A percentile compares a stretch with the other conserved stretches of the same genome.
Conservation (phyloP, 2,888 invertebrate genomes). For the Hyppa rectilinea region DNA sequence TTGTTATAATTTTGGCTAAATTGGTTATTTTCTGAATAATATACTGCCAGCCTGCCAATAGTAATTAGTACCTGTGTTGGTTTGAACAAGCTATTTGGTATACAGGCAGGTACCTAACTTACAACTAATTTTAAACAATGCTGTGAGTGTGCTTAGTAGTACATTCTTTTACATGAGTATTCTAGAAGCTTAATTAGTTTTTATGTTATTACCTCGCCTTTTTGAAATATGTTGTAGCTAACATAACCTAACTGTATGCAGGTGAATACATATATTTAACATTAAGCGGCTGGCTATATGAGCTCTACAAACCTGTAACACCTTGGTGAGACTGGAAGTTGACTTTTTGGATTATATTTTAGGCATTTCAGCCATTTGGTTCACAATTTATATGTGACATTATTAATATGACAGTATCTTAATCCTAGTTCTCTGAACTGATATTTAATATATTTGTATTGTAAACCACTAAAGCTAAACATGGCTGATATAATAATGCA, state of each 20-base stretch:
- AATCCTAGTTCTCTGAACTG: neutral
- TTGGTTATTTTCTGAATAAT: neutral
- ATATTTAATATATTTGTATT: neutral
- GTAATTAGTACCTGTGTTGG: neutral
- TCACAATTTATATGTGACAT: neutral
- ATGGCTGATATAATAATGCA: neutral
- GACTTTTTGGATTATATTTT: too few species aligned
- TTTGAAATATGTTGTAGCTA: neutral
- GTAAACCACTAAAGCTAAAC: neutral
- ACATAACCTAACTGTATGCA: neutral
- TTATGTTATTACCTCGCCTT: neutral
- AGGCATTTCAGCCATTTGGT: too few species aligned
- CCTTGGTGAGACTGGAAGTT: neutral
- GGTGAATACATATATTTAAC: neutral
- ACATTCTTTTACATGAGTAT: neutral
- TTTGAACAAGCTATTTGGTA: neutral
- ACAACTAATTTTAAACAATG: neutral
- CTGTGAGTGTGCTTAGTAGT: neutral
- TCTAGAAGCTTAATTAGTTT: too few species aligned
- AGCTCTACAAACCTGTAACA: neutral
- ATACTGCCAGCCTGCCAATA: neutral
- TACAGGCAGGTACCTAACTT: neutral
- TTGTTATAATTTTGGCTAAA: neutral
- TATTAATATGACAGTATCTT: neutral
- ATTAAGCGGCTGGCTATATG: neutral